Conservation (phyloP, 2,113 vertebrate species). For the Phalacrocorax pelagicus region DNA sequence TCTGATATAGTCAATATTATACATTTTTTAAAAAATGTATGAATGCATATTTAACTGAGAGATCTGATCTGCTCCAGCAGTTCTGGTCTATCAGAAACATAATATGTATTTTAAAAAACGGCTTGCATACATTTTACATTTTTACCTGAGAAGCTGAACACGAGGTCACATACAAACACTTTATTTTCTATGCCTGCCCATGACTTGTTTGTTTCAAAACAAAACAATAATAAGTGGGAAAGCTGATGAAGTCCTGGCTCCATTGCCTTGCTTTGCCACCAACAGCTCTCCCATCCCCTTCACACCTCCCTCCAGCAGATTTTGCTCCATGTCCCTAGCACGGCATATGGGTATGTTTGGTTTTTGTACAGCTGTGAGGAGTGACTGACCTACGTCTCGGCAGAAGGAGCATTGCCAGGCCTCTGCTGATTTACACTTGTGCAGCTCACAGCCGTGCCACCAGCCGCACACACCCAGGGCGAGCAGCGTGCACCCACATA, state of each 20-base stretch:
- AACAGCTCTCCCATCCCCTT: neutral
- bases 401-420: neutral
- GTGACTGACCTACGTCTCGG: neutral
- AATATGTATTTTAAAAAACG: constrained; percentile 66
- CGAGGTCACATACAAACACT: neutral
- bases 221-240: neutral
- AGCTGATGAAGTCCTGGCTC: neutral
- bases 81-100: constrained; percentile 65
- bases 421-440: neutral
- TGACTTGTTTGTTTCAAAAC: neutral
- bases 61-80: constrained; percentile 70
- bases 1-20: constrained; percentile 71
- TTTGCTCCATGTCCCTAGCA: neutral
- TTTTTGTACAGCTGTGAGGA: neutral
- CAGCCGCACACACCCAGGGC: fast-evolving
- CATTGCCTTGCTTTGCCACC: fast-evolving
- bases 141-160: constrained; percentile 60
- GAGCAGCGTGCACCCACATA: neutral
- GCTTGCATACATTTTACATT: constrained; percentile 55
- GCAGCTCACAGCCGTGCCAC: fast-evolving
- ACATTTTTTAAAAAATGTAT: constrained; percentile 64
- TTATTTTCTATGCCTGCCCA: neutral
- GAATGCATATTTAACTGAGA: constrained; percentile 75
- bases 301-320: neutral
- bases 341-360: fast-evolving